phyloP scores from a whole-genome alignment of 2,888 invertebrate species.

The Mimachlamys varia region DNA sequence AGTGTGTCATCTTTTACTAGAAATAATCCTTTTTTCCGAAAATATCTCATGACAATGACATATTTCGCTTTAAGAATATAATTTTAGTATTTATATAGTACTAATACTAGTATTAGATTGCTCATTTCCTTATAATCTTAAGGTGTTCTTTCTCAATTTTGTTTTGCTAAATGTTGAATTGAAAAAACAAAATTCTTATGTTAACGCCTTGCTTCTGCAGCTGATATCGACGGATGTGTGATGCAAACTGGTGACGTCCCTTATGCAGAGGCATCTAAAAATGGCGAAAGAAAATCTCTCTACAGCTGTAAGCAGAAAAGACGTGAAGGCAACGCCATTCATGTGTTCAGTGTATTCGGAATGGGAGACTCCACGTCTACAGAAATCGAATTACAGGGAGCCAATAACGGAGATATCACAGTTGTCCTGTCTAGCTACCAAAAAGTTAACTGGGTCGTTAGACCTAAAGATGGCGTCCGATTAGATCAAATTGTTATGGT shows the following conservation, averaged over 20 bases:
- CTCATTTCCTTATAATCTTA: no score
- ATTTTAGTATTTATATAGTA: no score
- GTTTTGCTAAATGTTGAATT: no score
- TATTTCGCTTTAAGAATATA: no score
- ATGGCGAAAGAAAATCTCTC: neutral
- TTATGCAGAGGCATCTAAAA: neutral
- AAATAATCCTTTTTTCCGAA: no score
- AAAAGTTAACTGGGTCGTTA: neutral
- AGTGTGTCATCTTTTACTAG: no score
- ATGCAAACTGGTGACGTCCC: neutral
- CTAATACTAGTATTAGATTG: no score
- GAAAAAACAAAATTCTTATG: neutral
- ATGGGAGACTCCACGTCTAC: neutral
- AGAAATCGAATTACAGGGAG: neutral
- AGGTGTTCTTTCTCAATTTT: no score
- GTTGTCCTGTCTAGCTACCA: neutral
- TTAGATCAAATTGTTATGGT: neutral
- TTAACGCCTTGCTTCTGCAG: neutral
- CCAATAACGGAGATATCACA: neutral
- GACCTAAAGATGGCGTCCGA: neutral
- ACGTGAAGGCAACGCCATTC: neutral
- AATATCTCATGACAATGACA: no score
- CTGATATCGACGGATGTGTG: neutral
- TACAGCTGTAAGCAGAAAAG: neutral
- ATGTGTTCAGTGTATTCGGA: slow-evolving; percentile 4